Evolutionary conservation across 2,888 invertebrate species (phyloP), one percentile per base, ranked within the genome.

Genomic region (Leptopilina drosophilae): DNA sequence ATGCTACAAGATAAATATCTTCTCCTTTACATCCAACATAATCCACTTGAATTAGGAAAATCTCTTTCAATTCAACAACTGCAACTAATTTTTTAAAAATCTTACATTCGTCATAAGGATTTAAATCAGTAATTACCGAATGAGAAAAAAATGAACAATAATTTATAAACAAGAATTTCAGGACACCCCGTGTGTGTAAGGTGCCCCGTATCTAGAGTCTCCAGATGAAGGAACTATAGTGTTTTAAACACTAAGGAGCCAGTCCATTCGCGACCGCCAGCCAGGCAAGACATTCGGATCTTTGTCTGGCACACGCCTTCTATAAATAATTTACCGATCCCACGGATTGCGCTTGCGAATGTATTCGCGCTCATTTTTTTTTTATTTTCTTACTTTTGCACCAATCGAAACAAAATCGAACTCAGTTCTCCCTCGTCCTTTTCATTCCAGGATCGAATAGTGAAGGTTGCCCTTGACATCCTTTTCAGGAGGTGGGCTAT

Each of bases 251-350:
- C 82, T 79, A 81, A 83, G 85, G 80, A 87, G 86, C 87, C 89
- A 89, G 89, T 90, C 84, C 87, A 89, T 88, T 89, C 88, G 90
- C 89, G 90, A 86, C 88, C 88, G 89, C 86, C 89, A 90, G 81
- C 87, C 89, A 83, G 86, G 88, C 88, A 87, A 85, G 87, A 88
- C 88, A 85, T 83, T 86, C 87, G 86, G 86, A 84, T 84, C 84
- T 84, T 86, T 85, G 85, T 87, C 85, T 84, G 83, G 77, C 79
- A 77, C 73, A 80, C 76, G 80, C 69, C 78, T 80, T 85, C 84
- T 86, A 85, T 84, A 86, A 84, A 86, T 83, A 84, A 82, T 85
- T 78, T 78, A 66, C 81, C 82, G 84, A 84, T 83, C 77, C 78
- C 69, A 56, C 62, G 53, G 33, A 33, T 33, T 33, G 42, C 42